Conservation (phyloP, 2,797 vertebrate species). For the Spatula versicolor region DNA sequence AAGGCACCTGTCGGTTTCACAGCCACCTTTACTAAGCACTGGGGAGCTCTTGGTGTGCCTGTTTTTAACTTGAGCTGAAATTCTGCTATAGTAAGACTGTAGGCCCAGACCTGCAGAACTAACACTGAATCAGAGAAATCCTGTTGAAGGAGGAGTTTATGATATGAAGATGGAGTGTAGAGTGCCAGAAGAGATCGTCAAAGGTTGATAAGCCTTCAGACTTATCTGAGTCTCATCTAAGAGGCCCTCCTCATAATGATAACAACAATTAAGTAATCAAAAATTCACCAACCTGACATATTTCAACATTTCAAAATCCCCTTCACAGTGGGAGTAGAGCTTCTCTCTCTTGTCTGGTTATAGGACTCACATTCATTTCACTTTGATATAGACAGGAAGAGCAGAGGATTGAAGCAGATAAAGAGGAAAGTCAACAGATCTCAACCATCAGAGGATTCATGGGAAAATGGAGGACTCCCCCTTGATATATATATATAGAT, state of each 20-base stretch:
- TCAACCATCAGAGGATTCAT: background rate
- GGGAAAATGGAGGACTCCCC: background rate
- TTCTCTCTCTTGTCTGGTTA: background rate
- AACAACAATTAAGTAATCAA: background rate
- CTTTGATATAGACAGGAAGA: fast-evolving
- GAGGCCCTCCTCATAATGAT: background rate
- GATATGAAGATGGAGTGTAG: background rate
- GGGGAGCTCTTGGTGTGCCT: background rate
- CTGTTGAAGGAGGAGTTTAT: constrained; percentile 15
- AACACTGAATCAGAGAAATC: background rate
- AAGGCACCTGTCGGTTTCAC: background rate
- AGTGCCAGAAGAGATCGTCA: background rate
- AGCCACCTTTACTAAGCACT: fast-evolving
- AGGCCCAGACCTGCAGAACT: background rate
- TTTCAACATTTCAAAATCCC: background rate
- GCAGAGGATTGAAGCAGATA: background rate
- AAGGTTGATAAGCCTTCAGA: background rate
- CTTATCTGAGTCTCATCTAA: background rate
- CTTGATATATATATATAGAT: too few species aligned
- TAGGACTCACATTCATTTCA: background rate
- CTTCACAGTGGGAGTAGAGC: background rate
- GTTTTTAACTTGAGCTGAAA: background rate
- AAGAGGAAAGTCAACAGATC: fast-evolving
- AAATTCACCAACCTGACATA: background rate
- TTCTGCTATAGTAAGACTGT: background rate